These are phyloP conservation scores for Riparia riparia DNA, from an alignment of 2,113 vertebrate genomes.

Conservation along the genomic window DNA sequence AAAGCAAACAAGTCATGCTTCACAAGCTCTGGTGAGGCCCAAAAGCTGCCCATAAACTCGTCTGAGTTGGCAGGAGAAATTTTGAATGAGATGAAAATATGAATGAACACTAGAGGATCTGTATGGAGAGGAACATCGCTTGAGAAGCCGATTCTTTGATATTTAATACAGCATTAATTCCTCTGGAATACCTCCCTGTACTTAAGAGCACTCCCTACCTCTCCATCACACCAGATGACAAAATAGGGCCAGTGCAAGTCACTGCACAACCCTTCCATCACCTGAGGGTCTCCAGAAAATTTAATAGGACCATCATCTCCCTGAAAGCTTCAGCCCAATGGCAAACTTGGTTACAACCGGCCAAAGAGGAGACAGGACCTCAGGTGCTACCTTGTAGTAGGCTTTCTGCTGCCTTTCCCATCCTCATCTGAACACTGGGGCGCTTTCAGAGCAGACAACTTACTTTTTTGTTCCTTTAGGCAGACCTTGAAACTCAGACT, in stretches of 20 bases:
- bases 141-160: neutral
- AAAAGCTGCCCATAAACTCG: neutral
- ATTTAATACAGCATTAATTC: neutral
- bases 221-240: neutral
- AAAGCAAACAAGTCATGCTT: neutral
- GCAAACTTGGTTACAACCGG: neutral
- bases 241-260: neutral
- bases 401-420: neutral
- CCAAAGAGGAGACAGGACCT: neutral
- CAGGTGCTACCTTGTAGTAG: neutral
- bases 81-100: neutral
- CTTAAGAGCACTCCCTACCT: neutral
- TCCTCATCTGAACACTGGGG: neutral
- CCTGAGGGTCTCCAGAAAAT: neutral
- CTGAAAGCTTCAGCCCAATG: neutral
- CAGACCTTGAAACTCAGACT: neutral
- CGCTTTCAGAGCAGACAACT: neutral
- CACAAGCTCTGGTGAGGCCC: accelerated
- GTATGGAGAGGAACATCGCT: neutral
- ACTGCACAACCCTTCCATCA: neutral
- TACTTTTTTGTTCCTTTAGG: neutral
- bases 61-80: neutral
- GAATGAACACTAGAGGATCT: neutral
- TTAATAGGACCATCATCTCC: neutral
- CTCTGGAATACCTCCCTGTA: neutral